Base-by-base conservation (phyloP, 2,888 invertebrate genomes). In the Didymodactylos carnosus region DNA sequence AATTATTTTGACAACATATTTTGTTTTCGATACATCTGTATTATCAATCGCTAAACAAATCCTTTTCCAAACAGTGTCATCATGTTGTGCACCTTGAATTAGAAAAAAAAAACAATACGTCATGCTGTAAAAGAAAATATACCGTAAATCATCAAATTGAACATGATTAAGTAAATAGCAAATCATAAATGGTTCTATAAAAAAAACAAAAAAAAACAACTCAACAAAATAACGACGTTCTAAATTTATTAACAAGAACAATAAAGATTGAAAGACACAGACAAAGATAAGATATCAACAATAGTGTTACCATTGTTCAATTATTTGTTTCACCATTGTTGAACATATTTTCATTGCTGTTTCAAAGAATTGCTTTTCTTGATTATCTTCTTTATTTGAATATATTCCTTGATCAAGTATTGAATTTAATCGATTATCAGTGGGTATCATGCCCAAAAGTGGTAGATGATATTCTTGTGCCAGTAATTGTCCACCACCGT, bases 401-500 rank as follows among this genome's bases (percentile, higher is more conserved):
- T n/a, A n/a, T n/a, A n/a, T n/a, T 79, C 88, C 87, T n/a, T 62
- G 40, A 43, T 71, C 43, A 40, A 73, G 51, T 39, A 49, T 70
- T 27, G 49, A 7, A 43, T 72, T 72, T 27, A 39, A 51, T 25
- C 19, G 2, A 72, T 43, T 14, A 49, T 39, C 49, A 75, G 51
- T 19, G 4, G 40, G 69, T 35, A 72, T 76, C 78, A 77, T 77
- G 83, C 93, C 93, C 73, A 95, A 84, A 81, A 91, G 91, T 0
- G 90, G 89, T 27, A 94, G 87, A 77, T 89, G 87, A 0, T 88
- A 86, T 76, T 89, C 84, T 77, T 89, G 88, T 0, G 94, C 90
- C 74, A 97, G 83, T 1, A 89, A 88, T 79, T 89, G 87, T 8
- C 95, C 95, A 53, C 95, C 95, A 1, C 93, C 93, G 72, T 88